Evolutionary conservation across 2,888 invertebrate genomes (phyloP).

Genomic region (Spialia ferax): DNA sequence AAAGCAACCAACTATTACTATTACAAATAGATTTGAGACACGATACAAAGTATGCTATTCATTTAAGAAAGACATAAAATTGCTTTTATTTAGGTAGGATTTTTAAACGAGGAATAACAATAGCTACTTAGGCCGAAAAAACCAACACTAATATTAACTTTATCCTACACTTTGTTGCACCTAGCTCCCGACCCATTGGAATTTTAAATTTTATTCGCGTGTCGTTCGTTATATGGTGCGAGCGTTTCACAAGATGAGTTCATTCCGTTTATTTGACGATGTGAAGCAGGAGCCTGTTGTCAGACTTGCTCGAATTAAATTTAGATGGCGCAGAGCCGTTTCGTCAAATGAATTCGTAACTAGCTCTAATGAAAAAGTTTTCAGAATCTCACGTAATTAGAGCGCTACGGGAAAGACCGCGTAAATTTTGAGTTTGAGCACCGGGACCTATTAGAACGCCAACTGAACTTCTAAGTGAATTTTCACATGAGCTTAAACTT

Average conservation of each 20-base stretch:
- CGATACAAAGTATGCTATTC: no score
- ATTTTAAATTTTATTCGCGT: conserved; percentile 40
- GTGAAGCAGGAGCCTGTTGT: conserved; percentile 32
- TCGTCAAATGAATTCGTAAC: conserved; percentile 39
- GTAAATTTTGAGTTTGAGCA: conserved; percentile 5
- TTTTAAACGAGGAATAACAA: no score
- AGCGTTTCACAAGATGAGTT: conserved; percentile 39
- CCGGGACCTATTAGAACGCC: conserved; percentile 2
- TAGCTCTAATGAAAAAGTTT: conserved; percentile 41
- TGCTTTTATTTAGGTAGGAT: neutral
- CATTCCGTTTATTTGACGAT: conserved; percentile 40
- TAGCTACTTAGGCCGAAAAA: no score
- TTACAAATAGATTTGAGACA: no score
- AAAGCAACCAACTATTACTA: no score
- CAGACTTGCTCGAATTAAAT: conserved; percentile 40
- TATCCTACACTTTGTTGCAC: conserved; percentile 2
- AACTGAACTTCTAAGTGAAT: conserved; percentile 12
- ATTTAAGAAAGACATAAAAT: no score
- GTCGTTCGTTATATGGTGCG: conserved; percentile 32
- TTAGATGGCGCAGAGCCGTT: conserved; percentile 30
- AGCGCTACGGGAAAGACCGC: conserved; percentile 14
- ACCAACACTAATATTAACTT: no score
- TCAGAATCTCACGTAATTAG: conserved; percentile 33
- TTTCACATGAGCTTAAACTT: conserved; percentile 18
- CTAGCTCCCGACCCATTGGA: conserved; percentile 13